Evolutionary conservation across 2,797 vertebrate genomes (phyloP).

Genomic region (Ptychadena robeensis): DNA sequence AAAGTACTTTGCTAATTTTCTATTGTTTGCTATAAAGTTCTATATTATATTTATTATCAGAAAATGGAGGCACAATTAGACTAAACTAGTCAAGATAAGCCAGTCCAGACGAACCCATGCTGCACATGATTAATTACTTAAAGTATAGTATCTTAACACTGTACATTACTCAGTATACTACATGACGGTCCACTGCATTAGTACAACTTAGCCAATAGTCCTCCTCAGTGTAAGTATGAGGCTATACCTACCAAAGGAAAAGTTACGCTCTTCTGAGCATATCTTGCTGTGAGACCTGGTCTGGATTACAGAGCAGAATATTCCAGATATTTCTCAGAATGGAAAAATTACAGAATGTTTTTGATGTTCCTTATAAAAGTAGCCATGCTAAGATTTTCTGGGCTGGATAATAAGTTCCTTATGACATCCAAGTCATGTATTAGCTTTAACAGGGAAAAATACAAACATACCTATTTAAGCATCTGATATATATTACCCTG

Average conservation of each 20-base stretch:
- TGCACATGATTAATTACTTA: not conserved
- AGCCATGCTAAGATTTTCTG: constrained; percentile 24
- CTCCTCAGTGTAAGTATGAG: not conserved
- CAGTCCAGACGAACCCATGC: too few relatives aligned
- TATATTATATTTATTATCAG: too few relatives aligned
- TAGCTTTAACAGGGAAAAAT: constrained; percentile 27
- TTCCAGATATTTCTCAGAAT: constrained; percentile 18
- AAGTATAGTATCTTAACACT: not conserved
- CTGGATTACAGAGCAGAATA: constrained; percentile 39
- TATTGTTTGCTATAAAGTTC: too few relatives aligned
- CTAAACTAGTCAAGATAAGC: not conserved
- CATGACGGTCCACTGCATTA: not conserved
- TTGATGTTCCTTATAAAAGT: constrained; percentile 58
- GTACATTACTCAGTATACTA: not conserved
- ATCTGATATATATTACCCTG: constrained; percentile 51
- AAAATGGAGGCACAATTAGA: too few relatives aligned
- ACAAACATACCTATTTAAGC: constrained; percentile 23
- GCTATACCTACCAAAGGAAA: not conserved
- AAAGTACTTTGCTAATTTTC: too few relatives aligned
- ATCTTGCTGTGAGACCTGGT: constrained; percentile 42
- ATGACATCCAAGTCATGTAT: constrained; percentile 49
- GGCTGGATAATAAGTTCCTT: constrained; percentile 49
- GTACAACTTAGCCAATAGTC: too few relatives aligned
- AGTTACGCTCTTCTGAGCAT: not conserved
- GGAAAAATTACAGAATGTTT: constrained; percentile 28